phyloP scores from a whole-genome alignment of 2,888 invertebrate species.

The Aspidiotus destructor region DNA sequence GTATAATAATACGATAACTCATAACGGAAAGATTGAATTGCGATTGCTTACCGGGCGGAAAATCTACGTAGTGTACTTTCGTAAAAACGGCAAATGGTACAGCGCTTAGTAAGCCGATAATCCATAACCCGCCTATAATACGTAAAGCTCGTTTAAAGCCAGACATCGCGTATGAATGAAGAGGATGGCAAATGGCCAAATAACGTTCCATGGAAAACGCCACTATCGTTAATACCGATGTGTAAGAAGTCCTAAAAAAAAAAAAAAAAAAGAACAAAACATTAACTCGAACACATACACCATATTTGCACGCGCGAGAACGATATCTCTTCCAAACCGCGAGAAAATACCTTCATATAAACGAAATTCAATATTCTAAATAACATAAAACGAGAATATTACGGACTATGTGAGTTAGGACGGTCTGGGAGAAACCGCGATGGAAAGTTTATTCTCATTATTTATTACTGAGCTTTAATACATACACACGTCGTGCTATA shows the following conservation, averaged over 20 bases:
- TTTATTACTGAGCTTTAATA: too few species aligned
- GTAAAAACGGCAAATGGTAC: conserved; percentile 67
- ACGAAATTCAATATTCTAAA: too few species aligned
- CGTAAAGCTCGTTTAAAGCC: conserved; percentile 69
- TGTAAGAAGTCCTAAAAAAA: conserved; percentile 67
- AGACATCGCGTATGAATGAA: conserved; percentile 71
- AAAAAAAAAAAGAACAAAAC: neutral
- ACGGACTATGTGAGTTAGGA: too few species aligned
- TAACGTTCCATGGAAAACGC: conserved; percentile 86
- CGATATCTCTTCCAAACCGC: neutral
- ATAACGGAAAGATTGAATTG: neutral
- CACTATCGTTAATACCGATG: conserved; percentile 82
- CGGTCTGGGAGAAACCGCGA: too few species aligned
- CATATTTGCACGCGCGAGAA: conserved; percentile 1
- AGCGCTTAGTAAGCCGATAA: conserved; percentile 62
- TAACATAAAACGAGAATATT: too few species aligned
- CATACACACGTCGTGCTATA: too few species aligned
- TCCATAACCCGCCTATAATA: conserved; percentile 69
- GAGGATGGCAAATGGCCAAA: conserved; percentile 81
- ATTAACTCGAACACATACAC: neutral
- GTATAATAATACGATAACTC: conserved; percentile 2
- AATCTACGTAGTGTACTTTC: conserved; percentile 61
- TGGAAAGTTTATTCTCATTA: too few species aligned
- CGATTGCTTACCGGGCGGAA: conserved; percentile 51
- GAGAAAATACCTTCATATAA: neutral